Base-by-base conservation (phyloP, 2,797 vertebrate species). In the Cynopterus sphinx region DNA sequence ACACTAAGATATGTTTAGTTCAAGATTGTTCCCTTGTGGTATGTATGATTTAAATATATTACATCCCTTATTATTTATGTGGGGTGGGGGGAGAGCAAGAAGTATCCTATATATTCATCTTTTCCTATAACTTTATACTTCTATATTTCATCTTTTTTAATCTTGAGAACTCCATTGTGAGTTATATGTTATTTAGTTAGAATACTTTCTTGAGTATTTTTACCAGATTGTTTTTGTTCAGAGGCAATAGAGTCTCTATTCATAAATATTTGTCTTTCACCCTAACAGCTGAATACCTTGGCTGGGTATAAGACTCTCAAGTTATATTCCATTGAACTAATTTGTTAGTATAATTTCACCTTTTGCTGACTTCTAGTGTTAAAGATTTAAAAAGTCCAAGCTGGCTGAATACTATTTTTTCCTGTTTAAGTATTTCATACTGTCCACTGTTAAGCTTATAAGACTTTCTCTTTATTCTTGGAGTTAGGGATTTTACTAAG, bases 121-220 rank as follows among this genome's bases (percentile, higher is more conserved):
- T 91, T 65, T 43, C 31, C 41, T 65, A 26, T 65, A 33, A 33
- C 22, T 65, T 83, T 11, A 83, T 65, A 46, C 12, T 61, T 61
- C 28, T 31, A 61, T 67, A 57, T 51, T 83, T 67, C 28, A 59
- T 83, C 9, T 92, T 90, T 79, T 90, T 5, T 7, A 74, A 9
- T 59, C 22, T 53, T 74, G 24, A 88, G 74, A 31, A 88, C 6
- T 61, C 49, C 26, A 9, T 83, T 83, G 87, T 81, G 57, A 87
- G 22, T 73, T 67, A 53, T 55, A 24, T 71, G 11, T 75, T 90
- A 39, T 36, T 87, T 65, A 53, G 19, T 75, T 83, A 86, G 36
- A 90, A 75, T 91, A 73, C 43, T 70, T 94, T 81, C 28, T 70
- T 67, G 12, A 83, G 41, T 36, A 71, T 70, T 78, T 87, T 83